Evolutionary conservation across 2,113 vertebrate species (phyloP).

Genomic region (Paradisaea rubra): DNA sequence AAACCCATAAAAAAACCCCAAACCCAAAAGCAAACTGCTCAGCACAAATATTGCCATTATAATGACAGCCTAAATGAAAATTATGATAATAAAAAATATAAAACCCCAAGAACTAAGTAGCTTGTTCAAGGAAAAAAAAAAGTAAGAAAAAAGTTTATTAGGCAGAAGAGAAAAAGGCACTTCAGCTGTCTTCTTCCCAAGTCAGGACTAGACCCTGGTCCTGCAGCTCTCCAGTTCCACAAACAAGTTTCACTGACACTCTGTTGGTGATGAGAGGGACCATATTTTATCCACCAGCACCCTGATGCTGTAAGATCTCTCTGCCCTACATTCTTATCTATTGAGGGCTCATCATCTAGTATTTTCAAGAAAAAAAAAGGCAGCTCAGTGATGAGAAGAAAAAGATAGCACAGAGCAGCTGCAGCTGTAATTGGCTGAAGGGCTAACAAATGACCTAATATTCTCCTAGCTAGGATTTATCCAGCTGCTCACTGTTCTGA

Average conservation of each 20-base stretch:
- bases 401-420: conserved; percentile 27
- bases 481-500: conserved; percentile 32
- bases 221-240: background rate
- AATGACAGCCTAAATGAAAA: background rate
- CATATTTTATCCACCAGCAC: background rate
- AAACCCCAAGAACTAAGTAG: background rate
- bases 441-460: conserved; percentile 59
- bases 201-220: background rate
- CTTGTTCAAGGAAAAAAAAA: background rate
- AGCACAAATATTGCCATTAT: background rate
- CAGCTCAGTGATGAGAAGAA: background rate
- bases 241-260: background rate
- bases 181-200: background rate
- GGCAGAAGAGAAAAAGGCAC: background rate
- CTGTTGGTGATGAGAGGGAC: background rate
- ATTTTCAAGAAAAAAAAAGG: background rate
- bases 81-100: background rate
- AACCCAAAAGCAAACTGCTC: background rate
- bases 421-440: conserved; percentile 42
- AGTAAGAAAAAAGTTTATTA: fast-evolving
- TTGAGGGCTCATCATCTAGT: background rate
- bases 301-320: background rate
- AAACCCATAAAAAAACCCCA: background rate
- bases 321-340: conserved; percentile 21
- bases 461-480: conserved; percentile 15